These are phyloP conservation scores for Cavia aperea DNA, from an alignment of 2,113 vertebrate genomes.

Conservation along the genomic window DNA sequence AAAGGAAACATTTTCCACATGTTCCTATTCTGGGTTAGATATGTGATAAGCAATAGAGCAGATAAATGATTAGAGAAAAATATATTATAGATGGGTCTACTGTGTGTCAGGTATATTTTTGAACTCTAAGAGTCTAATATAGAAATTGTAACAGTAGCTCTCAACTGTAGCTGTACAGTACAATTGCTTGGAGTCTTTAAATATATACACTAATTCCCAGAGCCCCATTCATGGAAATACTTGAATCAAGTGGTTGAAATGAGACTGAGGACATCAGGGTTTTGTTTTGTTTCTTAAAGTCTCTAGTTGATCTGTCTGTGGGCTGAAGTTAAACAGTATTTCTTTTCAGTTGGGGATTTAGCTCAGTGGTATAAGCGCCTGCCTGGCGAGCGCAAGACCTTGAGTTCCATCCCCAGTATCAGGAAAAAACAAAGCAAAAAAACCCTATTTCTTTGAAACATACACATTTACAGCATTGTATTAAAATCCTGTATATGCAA, in stretches of 20 bases:
- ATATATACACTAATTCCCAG: not conserved
- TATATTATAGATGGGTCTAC: not conserved
- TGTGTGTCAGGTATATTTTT: not conserved
- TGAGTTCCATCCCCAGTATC: too few species aligned
- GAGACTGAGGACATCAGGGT: not conserved
- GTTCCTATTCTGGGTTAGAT: not conserved
- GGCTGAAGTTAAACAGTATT: not conserved
- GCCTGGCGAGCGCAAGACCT: too few species aligned
- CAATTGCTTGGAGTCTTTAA: not conserved
- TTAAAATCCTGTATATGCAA: not conserved
- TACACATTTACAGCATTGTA: not conserved
- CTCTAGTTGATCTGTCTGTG: not conserved
- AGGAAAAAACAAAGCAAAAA: too few species aligned
- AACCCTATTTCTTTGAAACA: not conserved
- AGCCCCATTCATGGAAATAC: not conserved
- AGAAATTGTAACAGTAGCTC: constrained; percentile 27
- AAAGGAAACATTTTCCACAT: not conserved
- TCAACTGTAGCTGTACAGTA: not conserved
- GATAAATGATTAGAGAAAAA: constrained; percentile 11
- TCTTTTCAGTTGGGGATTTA: not conserved
- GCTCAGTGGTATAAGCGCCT: too few species aligned
- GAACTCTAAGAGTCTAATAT: not conserved
- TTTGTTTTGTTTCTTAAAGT: not conserved
- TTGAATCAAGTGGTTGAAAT: constrained; percentile 11
- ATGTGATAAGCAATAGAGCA: constrained; percentile 3